Conservation (phyloP, 2,797 vertebrate species). For the Sebastes umbrosus region DNA sequence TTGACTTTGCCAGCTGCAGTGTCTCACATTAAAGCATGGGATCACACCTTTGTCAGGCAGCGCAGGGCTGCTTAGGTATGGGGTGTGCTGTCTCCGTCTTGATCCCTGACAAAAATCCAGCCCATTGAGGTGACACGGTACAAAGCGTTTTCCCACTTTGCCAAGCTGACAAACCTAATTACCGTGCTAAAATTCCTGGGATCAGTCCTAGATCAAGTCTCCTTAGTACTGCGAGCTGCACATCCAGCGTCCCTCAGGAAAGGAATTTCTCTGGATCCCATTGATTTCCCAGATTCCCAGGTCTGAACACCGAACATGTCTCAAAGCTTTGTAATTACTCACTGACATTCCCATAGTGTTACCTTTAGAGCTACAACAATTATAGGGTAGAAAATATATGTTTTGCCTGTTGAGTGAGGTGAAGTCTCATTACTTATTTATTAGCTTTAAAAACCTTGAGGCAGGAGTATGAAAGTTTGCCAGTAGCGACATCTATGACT, state of each 20-base stretch:
- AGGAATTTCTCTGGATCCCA: slow-evolving; percentile 46
- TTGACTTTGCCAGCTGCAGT: slow-evolving; percentile 64
- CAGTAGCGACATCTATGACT: slow-evolving; percentile 35
- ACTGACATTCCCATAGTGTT: slow-evolving; percentile 38
- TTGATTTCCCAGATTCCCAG: slow-evolving; percentile 56
- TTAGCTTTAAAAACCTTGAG: slow-evolving; percentile 26
- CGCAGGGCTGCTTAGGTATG: slow-evolving; percentile 54
- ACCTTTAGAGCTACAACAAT: slow-evolving; percentile 9
- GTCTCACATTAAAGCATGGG: slow-evolving; percentile 28
- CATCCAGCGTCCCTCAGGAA: slow-evolving; percentile 51
- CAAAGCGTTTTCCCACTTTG: slow-evolving; percentile 75
- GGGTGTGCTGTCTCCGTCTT: slow-evolving; percentile 43
- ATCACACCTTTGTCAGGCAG: slow-evolving; percentile 65
- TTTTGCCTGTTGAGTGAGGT: slow-evolving; percentile 24
- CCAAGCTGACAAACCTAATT: slow-evolving; percentile 74
- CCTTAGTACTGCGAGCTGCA: slow-evolving; percentile 59
- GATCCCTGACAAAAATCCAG: slow-evolving; percentile 77
- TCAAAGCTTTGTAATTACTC: slow-evolving; percentile 41
- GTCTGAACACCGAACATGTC: slow-evolving; percentile 47
- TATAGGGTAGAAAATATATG: not conserved
- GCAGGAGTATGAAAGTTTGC: slow-evolving; percentile 10
- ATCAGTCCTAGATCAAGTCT: slow-evolving; percentile 76
- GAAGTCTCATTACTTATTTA: slow-evolving; percentile 43
- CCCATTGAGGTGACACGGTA: slow-evolving; percentile 72
- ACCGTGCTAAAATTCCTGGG: slow-evolving; percentile 62